Evolutionary conservation across 1,140 invertebrate species (phyloP).

Genomic region (Phymastichus coffea): DNA sequence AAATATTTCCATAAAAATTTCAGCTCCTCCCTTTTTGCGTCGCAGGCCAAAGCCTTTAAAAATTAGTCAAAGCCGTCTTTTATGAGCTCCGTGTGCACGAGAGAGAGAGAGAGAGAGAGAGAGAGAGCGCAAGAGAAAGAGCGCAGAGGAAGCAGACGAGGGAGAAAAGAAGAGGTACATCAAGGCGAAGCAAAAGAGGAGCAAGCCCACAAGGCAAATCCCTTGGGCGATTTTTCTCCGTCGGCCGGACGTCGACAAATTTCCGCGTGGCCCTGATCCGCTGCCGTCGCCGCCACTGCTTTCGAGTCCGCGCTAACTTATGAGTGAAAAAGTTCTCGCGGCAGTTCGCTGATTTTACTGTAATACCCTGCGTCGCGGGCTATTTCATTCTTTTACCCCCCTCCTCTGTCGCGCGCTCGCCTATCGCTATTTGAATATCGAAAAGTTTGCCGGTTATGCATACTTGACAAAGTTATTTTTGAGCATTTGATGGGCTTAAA

Average conservation of each 20-base stretch:
- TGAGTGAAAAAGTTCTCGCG: slow-evolving; percentile 13
- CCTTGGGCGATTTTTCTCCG: slow-evolving; percentile 6
- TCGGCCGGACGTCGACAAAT: slow-evolving; percentile 10
- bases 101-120: background rate
- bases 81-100: too few relatives aligned
- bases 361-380: background rate
- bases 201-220: background rate
- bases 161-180: too few relatives aligned
- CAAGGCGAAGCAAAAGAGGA: background rate
- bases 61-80: too few relatives aligned
- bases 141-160: too few relatives aligned
- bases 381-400: too few relatives aligned
- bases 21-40: background rate
- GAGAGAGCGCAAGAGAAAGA: background rate
- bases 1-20: too few relatives aligned
- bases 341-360: slow-evolving; percentile 8
- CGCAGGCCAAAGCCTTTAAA: background rate
- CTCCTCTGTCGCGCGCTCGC: too few relatives aligned
- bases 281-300: background rate
- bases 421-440: too few relatives aligned
- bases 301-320: slow-evolving; percentile 6
- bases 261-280: background rate
- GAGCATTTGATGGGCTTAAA: too few relatives aligned
- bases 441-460: too few relatives aligned
- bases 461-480: too few relatives aligned